phyloP scores from a whole-genome alignment of 2,888 invertebrate genomes.

The Hydrotaea diabolus region DNA sequence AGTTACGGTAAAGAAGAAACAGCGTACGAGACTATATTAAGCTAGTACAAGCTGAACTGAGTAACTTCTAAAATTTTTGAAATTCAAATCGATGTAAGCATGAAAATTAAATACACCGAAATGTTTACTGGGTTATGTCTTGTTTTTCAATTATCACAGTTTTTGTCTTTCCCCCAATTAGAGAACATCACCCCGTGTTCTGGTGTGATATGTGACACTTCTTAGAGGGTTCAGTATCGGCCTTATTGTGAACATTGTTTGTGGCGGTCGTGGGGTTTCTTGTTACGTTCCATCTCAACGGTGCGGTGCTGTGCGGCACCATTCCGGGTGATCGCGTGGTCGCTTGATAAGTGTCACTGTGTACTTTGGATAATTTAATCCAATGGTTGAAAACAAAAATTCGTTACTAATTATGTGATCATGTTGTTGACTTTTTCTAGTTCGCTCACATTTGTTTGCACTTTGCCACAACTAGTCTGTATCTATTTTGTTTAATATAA shows the following conservation, averaged over 20 bases:
- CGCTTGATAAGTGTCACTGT: too few relatives aligned
- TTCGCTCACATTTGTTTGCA: constrained; percentile 29
- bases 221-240: neutral
- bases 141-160: constrained; percentile 66
- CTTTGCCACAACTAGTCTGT: constrained; percentile 30
- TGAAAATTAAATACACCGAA: neutral
- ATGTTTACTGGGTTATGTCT: neutral
- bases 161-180: neutral
- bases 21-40: too few relatives aligned
- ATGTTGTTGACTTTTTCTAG: constrained; percentile 51
- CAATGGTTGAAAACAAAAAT: constrained; percentile 1
- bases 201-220: constrained; percentile 52
- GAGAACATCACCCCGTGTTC: neutral
- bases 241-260: constrained; percentile 14
- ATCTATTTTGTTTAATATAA: constrained; percentile 44
- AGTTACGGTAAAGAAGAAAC: too few relatives aligned
- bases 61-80: too few relatives aligned
- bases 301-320: constrained; percentile 23
- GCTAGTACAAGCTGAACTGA: too few relatives aligned
- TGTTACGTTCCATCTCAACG: neutral
- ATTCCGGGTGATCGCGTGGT: constrained; percentile 2
- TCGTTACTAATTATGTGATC: constrained; percentile 52
- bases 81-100: too few relatives aligned
- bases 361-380: neutral
- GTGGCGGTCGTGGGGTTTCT: neutral